These are phyloP conservation scores for Endomychus coccineus DNA, from an alignment of 2,888 invertebrate species.

Conservation along the genomic window DNA sequence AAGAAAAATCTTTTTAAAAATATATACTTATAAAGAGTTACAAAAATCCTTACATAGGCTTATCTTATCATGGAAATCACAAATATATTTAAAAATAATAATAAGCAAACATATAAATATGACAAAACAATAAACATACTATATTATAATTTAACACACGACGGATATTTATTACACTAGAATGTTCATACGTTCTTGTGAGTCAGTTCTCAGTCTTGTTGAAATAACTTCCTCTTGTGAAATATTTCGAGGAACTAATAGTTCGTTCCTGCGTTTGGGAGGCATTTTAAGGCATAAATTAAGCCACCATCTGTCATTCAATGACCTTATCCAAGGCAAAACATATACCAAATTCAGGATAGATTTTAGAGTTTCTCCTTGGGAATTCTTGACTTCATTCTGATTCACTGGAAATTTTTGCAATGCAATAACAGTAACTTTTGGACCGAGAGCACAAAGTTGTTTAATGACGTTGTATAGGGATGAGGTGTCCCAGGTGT, in stretches of 20 bases:
- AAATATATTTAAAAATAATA: no score
- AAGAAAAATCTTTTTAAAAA: no score
- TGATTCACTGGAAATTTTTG: conserved; percentile 41
- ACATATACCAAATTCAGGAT: conserved; percentile 46
- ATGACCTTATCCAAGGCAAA: conserved; percentile 44
- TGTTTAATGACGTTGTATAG: conserved; percentile 45
- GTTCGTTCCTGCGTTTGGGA: conserved; percentile 36
- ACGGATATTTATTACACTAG: no score
- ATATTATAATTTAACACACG: no score
- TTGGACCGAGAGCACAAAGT: conserved; percentile 36
- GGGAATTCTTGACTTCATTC: conserved; percentile 38
- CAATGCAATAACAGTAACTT: conserved; percentile 40
- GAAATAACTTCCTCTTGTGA: no score
- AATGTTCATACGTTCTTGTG: conserved; percentile 33
- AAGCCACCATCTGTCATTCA: conserved; percentile 53
- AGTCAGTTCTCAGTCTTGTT: conserved; percentile 35
- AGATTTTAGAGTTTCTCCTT: conserved; percentile 48
- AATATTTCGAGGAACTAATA: conserved; percentile 22
- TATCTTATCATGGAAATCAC: no score
- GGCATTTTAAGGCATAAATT: conserved; percentile 57
- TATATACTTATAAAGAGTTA: no score
- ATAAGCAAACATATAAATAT: no score
- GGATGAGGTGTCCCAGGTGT: conserved; percentile 44
- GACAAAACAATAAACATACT: no score
- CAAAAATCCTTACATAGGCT: no score